Percentiles rank a stretch among this genome's conserved stretches.
These are phyloP conservation scores for Arctopsyche grandis DNA, from an alignment of 1,140 invertebrate species.

Conservation along the genomic window DNA sequence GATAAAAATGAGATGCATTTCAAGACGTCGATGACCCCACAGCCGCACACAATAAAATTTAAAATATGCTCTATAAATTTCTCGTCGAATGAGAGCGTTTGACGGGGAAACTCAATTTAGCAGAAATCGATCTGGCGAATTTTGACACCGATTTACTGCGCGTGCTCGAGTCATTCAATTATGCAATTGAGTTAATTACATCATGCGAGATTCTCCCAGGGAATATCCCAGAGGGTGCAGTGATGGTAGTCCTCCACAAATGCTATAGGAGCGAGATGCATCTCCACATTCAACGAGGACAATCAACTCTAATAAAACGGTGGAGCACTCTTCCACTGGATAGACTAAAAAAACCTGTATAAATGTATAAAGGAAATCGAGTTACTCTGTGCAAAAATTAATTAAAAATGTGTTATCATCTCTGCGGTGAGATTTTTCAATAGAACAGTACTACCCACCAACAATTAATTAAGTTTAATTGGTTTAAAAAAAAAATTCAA, in stretches of 20 bases:
- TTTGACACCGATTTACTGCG: not conserved
- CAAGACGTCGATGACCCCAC: not conserved
- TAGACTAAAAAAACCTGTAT: too few relatives aligned
- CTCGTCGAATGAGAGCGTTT: not conserved
- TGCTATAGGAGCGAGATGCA: not conserved
- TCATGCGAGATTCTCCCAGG: conserved; percentile 26
- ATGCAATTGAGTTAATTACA: conserved; percentile 44
- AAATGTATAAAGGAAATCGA: too few relatives aligned
- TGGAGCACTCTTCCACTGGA: too few relatives aligned
- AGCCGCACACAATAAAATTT: conserved; percentile 2
- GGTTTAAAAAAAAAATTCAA: too few relatives aligned
- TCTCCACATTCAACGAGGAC: not conserved
- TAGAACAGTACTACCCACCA: too few relatives aligned
- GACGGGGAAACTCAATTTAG: too few relatives aligned
- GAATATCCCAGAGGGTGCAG: not conserved
- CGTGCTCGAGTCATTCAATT: conserved; percentile 40
- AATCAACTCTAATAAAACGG: not conserved
- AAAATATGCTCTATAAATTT: conserved; percentile 6
- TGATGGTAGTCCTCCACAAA: not conserved
- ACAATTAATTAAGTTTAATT: too few relatives aligned
- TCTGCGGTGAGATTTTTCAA: too few relatives aligned
- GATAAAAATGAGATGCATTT: conserved; percentile 14
- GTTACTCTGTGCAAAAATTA: too few relatives aligned
- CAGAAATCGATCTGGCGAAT: not conserved
- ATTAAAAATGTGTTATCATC: too few relatives aligned